Evolutionary conservation across 1,140 invertebrate species (phyloP), one percentile per base, ranked within the genome.

Genomic region (Thaumetopoea pityocampa): DNA sequence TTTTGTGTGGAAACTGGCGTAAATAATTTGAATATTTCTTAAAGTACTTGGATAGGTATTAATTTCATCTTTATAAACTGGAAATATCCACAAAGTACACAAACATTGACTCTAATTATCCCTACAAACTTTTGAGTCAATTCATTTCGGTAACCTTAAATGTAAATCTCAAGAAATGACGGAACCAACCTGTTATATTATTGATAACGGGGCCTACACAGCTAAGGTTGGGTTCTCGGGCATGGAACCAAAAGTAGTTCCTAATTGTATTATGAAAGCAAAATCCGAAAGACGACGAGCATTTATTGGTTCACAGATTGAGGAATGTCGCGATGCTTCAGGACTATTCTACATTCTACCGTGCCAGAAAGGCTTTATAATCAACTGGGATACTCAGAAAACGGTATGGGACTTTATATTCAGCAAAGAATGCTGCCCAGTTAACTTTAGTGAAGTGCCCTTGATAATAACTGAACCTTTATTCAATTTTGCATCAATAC

Each of bases 251-350:
- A 92, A 94, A 69, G 63, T 95, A 7, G 89, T 99, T 54, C 96
- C 96, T 2, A 99, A 99, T 80, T 97, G 95, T 62, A 96, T 99
- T 17, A 97, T 97, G 89, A 99, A 99, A 89, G 96, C 96, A 0
- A 99, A 99, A 83, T 97, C 94, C 58, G 98, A 99, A 74, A 85
- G 95, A 33, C 90, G 97, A 1, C 88, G 98, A 40, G 92, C 95
- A 1, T 99, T 99, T 73, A 92, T 99, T 26, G 97, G 94, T 0
- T 81, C 77, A 2, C 80, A 84, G 38, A 80, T 84, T 0, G 94
- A 98, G 44, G 97, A 99, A 52, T 99, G 97, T 69, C 89, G 97
- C 28, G 98, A 99, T 77, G 92, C 94, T 2, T 98, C 97, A 0
- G 95, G 96, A 1, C 77, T 99, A 0, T 99, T 92, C 85, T 99